Evolutionary conservation across 2,888 invertebrate species (phyloP), one percentile per base, ranked within the genome.

Genomic region (Rhaphigaster nebulosa): DNA sequence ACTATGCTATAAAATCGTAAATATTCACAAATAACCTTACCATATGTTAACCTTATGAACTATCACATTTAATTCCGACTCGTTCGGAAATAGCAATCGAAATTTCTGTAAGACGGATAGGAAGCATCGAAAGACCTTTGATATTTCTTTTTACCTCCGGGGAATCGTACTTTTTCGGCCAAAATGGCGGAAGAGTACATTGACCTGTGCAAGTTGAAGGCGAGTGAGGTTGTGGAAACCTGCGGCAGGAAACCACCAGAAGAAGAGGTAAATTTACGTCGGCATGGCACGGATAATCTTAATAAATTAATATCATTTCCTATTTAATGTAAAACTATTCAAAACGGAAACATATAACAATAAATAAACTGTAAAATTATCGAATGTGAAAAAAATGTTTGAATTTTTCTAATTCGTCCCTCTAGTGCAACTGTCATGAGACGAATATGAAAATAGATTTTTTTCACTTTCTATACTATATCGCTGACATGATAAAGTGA

Each of bases 191-290:
- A 60, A n/a, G n/a, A 12, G 1, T 0, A n/a, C 12, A 1, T 60
- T n/a, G 20, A 70, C 34, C 70, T 70, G 12, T 70, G 70, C 34
- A 20, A 70, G 18, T 34, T 10, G 2, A 20, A 70, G 34, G 5
- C 0, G 1, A 3, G 0, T 1, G 8, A 34, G 15, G 1, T 38
- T 18, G 20, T 0, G 6, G 34, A 34, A 34, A 1, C 1, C 18
- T 70, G 70, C 20, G 2, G 20, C 0, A 34, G 34, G 20, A 70
- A 70, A 70, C 8, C 20, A 12, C 26, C 5, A 29, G 34, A 4
- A 6, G 2, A 15, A 2, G 65, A 70, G 70, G 70, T 70, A 70
- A 65, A 34, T 34, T 70, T 15, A 29, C 0, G 15, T 65, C 6
- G 65, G 12, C 12, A 65, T 15, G n/a, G 1, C 60, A n/a, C 26